Base-by-base conservation (phyloP, 92 coral and sea anemone genomes). In the Siderastrea siderea region DNA sequence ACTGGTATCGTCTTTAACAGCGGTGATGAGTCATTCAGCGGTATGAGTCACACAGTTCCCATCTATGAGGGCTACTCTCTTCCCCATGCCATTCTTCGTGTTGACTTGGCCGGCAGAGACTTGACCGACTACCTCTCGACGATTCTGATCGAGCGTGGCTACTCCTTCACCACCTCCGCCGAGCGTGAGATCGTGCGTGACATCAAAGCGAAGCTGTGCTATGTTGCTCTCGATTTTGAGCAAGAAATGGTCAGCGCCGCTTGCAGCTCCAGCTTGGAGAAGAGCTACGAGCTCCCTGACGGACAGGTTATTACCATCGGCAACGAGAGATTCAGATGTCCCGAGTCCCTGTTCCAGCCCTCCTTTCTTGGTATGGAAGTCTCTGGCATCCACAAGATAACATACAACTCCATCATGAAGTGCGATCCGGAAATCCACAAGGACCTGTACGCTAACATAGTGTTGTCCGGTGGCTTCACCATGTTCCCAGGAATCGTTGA, bases 121-220 rank as follows among this genome's bases (percentile, higher is more conserved):
- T 26, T 26, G 38, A 26, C 38, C 38, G 38, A 26, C 38, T 26
- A 26, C 38, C 38, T 26, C 38, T 26, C 38, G 38, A 26, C 38
- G 92, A 93, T 93, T 92, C 81, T 93, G 96, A 95, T 96, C 16
- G 98, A 95, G 78, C 94, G 98, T 83, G 98, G 96, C 87, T 95
- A 95, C 93, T 92, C 95, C 50, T 96, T 96, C 95, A 96, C 98
- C 83, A 96, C 98, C 83, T 94, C 98, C 11, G 98, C 98, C 19
- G 98, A 96, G 77, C 93, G 98, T 71, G 98, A 96, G 73, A 96
- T 96, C 50, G 98, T 96, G 76, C 96, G 98, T 87, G 98, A 95
- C 90, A 95, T 95, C 95, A 95, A 95, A 45, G 98, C 93, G 66
- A 95, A 95, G 86, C 93, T 96, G 5, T 79, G 90, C 87, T 96